A percentile compares a stretch with the other conserved stretches of the same genome.
Evolutionary conservation across 1,140 invertebrate species (phyloP).

Genomic region (Scaptomyza montana): DNA sequence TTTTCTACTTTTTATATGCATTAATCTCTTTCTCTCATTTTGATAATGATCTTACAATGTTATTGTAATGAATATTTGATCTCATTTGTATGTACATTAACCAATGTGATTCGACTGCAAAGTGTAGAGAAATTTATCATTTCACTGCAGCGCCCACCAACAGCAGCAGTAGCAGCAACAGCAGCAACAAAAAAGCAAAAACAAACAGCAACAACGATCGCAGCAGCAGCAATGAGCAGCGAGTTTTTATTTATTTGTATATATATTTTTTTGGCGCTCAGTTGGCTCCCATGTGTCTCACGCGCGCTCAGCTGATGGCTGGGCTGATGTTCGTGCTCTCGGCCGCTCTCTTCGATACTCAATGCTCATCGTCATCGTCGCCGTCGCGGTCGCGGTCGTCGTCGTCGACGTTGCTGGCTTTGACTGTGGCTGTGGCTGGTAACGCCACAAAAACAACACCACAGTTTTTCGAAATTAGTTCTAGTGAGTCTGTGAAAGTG

Average conservation of each 20-base stretch:
- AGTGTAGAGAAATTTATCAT: slow-evolving; percentile 80
- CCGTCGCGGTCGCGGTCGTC: slow-evolving; percentile 1
- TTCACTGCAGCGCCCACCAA: slow-evolving; percentile 60
- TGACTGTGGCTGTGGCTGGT: slow-evolving; percentile 59
- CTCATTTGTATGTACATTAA: not conserved
- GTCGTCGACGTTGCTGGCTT: slow-evolving; percentile 21
- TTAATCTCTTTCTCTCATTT: too few species aligned
- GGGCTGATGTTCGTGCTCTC: slow-evolving; percentile 34
- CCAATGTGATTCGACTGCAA: slow-evolving; percentile 65
- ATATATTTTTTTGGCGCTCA: slow-evolving; percentile 36
- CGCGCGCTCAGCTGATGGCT: slow-evolving; percentile 41
- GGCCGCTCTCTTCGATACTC: slow-evolving; percentile 43
- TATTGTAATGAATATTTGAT: not conserved
- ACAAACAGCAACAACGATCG: slow-evolving; percentile 49
- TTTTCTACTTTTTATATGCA: too few species aligned
- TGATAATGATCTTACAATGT: too few species aligned
- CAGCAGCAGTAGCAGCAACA: slow-evolving; percentile 32
- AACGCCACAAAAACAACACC: slow-evolving; percentile 77
- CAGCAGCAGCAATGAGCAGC: slow-evolving; percentile 20
- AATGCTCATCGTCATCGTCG: slow-evolving; percentile 41
- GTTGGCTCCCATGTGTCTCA: slow-evolving; percentile 39
- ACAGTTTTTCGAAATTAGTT: slow-evolving; percentile 83
- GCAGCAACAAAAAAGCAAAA: slow-evolving; percentile 17
- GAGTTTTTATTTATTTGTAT: slow-evolving; percentile 30
- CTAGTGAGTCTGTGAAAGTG: slow-evolving; percentile 83